Evolutionary conservation across 2,113 vertebrate species (phyloP), one percentile per base, ranked within the genome.

Genomic region (Pheucticus melanocephalus): DNA sequence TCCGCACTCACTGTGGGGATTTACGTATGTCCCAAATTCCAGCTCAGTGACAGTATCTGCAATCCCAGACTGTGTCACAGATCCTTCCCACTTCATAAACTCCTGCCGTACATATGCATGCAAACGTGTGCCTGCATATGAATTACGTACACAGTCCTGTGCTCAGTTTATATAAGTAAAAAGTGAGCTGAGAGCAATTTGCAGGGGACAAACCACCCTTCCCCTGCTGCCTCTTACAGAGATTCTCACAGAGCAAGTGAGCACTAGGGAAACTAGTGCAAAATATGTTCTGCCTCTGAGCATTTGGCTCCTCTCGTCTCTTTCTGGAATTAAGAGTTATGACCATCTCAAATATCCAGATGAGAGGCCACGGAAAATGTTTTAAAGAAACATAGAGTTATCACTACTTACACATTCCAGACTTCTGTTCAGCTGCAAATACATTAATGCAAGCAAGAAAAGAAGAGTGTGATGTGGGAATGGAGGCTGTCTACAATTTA

Each of bases 341-440:
- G 93, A 95, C 95, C 95, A 94, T 92, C 96, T 96, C 88, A 88
- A 93, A 95, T 86, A 92, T 92, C 93, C 93, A 93, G 94, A 96
- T 78, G 90, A 95, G 94, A 95, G 80, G 88, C 60, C 88, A 96
- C 48, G 0, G 90, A 93, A 96, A 96, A 95, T 92, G 72, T 96
- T 96, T 95, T 84, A 86, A 93, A 96, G 88, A 86, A 94, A 95
- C 86, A 81, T 37, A 93, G 89, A 96, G 65, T 97, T 96, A 97
- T 96, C 96, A 81, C 93, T 94, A 81, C 94, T 94, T 95, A 96
- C 93, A 96, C 93, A 97, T 90, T 97, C 94, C 92, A 95, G 92
- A 96, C 80, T 94, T 95, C 92, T 90, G 92, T 96, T 97, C 88
- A 92, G 88, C 90, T 93, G 92, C 88, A 96, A 96, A 95, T 75